Conservation (phyloP, 1,140 invertebrate genomes). For the Diplogasteroides magnus region DNA sequence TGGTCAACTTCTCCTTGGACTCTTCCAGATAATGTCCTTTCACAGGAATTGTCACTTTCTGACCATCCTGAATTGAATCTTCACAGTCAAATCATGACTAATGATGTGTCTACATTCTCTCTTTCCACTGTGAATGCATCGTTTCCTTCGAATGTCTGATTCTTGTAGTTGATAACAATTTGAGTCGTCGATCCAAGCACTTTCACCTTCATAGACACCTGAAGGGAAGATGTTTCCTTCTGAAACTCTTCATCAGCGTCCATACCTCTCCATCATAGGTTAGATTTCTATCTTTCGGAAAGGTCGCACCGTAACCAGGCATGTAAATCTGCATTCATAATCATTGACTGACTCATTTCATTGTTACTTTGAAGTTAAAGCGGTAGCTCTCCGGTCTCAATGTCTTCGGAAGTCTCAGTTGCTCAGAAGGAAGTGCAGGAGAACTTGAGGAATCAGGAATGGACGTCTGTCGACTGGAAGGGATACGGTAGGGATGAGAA, state of each 20-base stretch:
- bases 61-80: not conserved
- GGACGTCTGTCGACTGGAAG: not conserved
- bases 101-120: conserved; percentile 5
- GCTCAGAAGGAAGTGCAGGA: not conserved
- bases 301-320: conserved; percentile 17
- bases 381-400: not conserved
- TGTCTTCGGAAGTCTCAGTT: not conserved
- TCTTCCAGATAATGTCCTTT: not conserved
- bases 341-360: not conserved
- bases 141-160: conserved; percentile 7
- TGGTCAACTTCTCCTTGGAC: conserved; percentile 10
- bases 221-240: not conserved
- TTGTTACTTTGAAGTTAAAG: not conserved
- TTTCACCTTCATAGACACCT: conserved; percentile 15
- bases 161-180: conserved; percentile 16
- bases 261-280: conserved; percentile 25
- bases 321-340: conserved; percentile 8
- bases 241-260: not conserved
- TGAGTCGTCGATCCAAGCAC: conserved; percentile 7
- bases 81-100: not conserved
- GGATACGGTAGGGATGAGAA: not conserved
- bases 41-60: not conserved
- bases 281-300: conserved; percentile 8
- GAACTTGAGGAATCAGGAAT: not conserved
- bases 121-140: conserved; percentile 4